Conservation (phyloP, 2,888 invertebrate genomes). For the Coenonympha glycerion region DNA sequence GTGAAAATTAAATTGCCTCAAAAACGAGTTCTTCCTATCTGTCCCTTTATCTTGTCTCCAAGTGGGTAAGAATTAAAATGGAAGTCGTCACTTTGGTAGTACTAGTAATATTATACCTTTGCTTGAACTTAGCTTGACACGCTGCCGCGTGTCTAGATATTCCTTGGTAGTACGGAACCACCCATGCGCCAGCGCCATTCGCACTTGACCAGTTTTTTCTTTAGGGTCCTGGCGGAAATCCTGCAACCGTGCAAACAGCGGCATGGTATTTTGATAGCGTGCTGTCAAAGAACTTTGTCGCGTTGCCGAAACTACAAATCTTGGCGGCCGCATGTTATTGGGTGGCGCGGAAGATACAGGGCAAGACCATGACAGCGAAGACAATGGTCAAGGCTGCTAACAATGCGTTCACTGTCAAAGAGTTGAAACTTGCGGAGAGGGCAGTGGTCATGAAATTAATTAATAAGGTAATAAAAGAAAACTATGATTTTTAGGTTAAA, state of each 20-base stretch:
- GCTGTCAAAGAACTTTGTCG: constrained; percentile 36
- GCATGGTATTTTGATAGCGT: constrained; percentile 57
- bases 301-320: constrained; percentile 48
- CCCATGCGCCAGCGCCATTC: too few relatives aligned
- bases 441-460: constrained; percentile 47
- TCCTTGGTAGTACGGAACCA: too few relatives aligned
- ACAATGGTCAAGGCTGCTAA: constrained; percentile 42
- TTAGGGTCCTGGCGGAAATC: constrained; percentile 47
- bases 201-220: background rate
- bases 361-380: constrained; percentile 35
- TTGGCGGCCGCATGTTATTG: constrained; percentile 58
- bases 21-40: too few relatives aligned
- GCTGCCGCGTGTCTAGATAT: too few relatives aligned
- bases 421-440: constrained; percentile 44
- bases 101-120: too few relatives aligned
- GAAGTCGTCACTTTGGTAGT: too few relatives aligned
- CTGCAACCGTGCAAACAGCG: constrained; percentile 51
- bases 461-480: constrained; percentile 42
- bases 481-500: too few relatives aligned
- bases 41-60: too few relatives aligned
- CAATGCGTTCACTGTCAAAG: constrained; percentile 39
- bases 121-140: too few relatives aligned
- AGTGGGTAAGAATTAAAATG: too few relatives aligned
- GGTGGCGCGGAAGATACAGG: constrained; percentile 57
- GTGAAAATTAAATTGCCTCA: too few relatives aligned